Percentiles rank a stretch among this genome's conserved stretches.
phyloP scores from a whole-genome alignment of 2,797 vertebrate species.

The Trematomus bernacchii region DNA sequence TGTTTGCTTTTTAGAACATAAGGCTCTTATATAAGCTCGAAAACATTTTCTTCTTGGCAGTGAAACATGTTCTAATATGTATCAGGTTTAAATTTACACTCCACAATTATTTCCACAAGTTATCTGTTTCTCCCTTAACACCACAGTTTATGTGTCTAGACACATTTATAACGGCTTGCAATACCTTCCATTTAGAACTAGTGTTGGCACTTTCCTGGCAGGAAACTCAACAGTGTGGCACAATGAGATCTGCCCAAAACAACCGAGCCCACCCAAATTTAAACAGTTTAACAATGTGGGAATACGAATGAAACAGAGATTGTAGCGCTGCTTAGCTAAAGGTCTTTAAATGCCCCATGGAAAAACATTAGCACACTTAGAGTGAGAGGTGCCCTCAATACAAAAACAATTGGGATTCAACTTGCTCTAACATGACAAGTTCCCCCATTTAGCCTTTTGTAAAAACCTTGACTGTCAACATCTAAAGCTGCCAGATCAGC shows the following conservation, averaged over 20 bases:
- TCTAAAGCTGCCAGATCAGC: constrained; percentile 64
- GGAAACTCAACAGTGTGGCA: constrained; percentile 51
- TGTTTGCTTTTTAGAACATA: neutral
- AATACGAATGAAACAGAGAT: constrained; percentile 26
- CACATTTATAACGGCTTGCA: constrained; percentile 61
- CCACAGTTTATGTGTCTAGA: constrained; percentile 72
- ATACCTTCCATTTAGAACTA: constrained; percentile 58
- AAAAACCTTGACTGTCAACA: constrained; percentile 21
- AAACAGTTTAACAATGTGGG: constrained; percentile 45
- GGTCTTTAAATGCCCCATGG: constrained; percentile 49
- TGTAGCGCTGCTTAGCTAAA: constrained; percentile 18
- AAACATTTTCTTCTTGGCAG: constrained; percentile 2
- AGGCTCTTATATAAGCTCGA: neutral
- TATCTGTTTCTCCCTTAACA: constrained; percentile 44
- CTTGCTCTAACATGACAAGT: constrained; percentile 42
- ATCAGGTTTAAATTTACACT: constrained; percentile 59
- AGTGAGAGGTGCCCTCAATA: constrained; percentile 28
- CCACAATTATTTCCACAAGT: constrained; percentile 46
- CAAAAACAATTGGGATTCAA: constrained; percentile 41
- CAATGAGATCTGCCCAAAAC: constrained; percentile 54
- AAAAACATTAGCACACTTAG: constrained; percentile 18
- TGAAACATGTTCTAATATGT: constrained; percentile 3
- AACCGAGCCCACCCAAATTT: constrained; percentile 45
- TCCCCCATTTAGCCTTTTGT: constrained; percentile 36
- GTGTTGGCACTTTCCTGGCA: constrained; percentile 69